Base-by-base conservation (phyloP, 2,888 invertebrate species). In the Drosophila planitibia region DNA sequence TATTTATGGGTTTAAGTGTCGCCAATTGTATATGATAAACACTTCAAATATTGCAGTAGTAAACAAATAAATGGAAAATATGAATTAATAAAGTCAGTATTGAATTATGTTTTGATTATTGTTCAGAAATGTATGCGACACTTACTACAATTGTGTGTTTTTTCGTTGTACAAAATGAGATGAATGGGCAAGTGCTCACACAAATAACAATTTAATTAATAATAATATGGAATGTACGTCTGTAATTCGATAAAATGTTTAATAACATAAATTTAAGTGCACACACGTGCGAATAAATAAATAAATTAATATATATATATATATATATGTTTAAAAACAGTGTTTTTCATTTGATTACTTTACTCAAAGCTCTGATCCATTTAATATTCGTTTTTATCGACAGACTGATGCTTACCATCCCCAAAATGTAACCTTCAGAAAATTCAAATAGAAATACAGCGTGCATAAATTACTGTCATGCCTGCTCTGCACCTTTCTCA, bases 371-470 rank as follows among this genome's bases (percentile, higher is more conserved):
- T 41, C 51, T 58, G 66, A 69, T 44, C 35, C 32, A 16, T 51
- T 58, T 66, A 57, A 33, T 51, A 57, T 51, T 35, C 65, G 65
- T 51, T 41, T 33, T 14, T 25, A 12, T 39, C 28, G 68, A 68
- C 68, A 57, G 39, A 51, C 39, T 28, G 64, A 5, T n/a, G 30
- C 22, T 44, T 63, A 22, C 22, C 52, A 44, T 30, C 12, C 35
- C 19, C 67, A 67, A 64, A 41, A 49, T 28, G 25, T 19, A 32
- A 25, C 37, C 35, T 25, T 63, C 19, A 25, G n/a, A 54, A 49
- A 68, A 55, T 65, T 28, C 25, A 33, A 55, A 65, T 68, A 14
- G 55, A 63, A 54, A 67, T 37, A 67, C 30, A 5, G 32, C 47
- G 16, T n/a, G 12, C 41, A 39, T 51, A 16, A 52, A 41, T 35